Percentiles rank a stretch among this genome's conserved stretches.
These are phyloP conservation scores for Semnornis frantzii DNA, from an alignment of 2,113 vertebrate genomes.

Conservation along the genomic window DNA sequence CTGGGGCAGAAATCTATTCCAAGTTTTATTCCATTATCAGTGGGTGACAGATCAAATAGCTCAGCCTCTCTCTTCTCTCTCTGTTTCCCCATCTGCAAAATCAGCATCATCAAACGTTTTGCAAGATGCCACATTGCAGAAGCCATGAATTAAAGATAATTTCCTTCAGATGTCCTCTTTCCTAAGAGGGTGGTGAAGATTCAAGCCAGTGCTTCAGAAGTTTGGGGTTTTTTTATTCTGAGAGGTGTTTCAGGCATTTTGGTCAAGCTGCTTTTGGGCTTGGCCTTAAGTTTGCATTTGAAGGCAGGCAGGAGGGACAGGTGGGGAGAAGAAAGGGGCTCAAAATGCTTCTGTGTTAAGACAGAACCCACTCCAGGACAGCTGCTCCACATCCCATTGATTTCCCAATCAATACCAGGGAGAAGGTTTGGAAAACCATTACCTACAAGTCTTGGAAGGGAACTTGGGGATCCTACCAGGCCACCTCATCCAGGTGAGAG, in stretches of 20 bases:
- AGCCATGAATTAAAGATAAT: background rate
- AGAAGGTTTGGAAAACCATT: background rate
- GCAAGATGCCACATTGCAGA: background rate
- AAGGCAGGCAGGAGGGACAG: background rate
- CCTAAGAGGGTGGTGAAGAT: background rate
- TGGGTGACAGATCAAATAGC: background rate
- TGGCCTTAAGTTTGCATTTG: background rate
- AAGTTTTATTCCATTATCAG: fast-evolving
- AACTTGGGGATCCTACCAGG: background rate
- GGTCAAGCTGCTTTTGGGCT: background rate
- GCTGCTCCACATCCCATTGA: background rate
- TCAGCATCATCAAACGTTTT: background rate
- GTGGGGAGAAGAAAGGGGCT: background rate
- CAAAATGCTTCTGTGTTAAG: background rate
- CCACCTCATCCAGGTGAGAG: background rate
- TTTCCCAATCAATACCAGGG: background rate
- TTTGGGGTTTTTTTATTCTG: background rate
- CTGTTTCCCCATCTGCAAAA: background rate
- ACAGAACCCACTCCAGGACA: fast-evolving
- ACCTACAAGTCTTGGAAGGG: background rate
- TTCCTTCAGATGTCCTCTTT: background rate
- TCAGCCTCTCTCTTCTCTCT: background rate
- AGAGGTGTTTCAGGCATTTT: fast-evolving
- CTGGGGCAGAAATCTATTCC: background rate
- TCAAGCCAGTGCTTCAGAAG: background rate